phyloP scores from a whole-genome alignment of 2,797 vertebrate species.

The Rhynchonycteris naso region DNA sequence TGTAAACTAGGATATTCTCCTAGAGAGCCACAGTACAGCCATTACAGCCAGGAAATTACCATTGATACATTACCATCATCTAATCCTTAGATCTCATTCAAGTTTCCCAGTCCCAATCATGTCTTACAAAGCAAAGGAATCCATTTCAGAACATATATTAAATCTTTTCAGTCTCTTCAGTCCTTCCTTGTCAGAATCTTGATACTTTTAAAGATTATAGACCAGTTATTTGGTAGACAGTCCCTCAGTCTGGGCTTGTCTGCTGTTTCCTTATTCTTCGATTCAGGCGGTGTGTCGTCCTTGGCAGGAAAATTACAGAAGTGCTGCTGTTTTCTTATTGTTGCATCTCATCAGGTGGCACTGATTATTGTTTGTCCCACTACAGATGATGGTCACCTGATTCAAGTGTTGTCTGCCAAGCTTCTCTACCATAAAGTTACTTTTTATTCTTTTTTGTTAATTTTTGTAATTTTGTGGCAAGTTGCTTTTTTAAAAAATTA shows the following conservation, averaged over 20 bases:
- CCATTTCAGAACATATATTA: background rate
- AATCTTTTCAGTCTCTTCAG: background rate
- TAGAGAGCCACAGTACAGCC: background rate
- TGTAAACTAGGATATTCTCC: background rate
- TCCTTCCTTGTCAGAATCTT: background rate
- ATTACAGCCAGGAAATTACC: background rate
- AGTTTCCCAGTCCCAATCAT: background rate
- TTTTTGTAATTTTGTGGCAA: conserved; percentile 17
- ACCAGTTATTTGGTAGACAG: background rate
- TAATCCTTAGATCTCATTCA: background rate
- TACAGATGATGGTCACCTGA: background rate
- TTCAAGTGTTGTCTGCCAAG: background rate
- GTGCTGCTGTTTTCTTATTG: background rate
- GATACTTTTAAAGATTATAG: background rate
- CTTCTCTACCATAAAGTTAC: background rate
- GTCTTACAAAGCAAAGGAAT: conserved; percentile 16
- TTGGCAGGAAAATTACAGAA: background rate
- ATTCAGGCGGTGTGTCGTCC: background rate
- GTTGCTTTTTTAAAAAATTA: background rate
- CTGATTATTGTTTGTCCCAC: background rate
- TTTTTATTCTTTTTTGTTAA: conserved; percentile 4
- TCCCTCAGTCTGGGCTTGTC: background rate
- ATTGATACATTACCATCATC: background rate
- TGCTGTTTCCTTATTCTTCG: background rate
- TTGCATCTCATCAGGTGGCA: background rate